Percentiles rank a stretch among this genome's conserved stretches.
Evolutionary conservation across 2,888 invertebrate species (phyloP).

Genomic region (Neocrepidodera transversa): DNA sequence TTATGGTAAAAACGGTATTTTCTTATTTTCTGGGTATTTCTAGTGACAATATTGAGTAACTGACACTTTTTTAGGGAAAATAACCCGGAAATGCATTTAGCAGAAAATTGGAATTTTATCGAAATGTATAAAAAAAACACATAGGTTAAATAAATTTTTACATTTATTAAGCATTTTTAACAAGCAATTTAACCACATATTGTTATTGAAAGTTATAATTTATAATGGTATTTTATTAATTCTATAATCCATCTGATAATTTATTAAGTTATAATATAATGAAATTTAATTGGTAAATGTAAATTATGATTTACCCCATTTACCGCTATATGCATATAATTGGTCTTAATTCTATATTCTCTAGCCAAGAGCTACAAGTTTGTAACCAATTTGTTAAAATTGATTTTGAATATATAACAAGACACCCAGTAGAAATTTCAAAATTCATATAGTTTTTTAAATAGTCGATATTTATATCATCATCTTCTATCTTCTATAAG

Average conservation of each 20-base stretch:
- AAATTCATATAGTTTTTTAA: no score
- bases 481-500: constrained; percentile 19
- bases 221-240: constrained; percentile 39
- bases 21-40: no score
- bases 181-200: constrained; percentile 53
- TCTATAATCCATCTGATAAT: constrained; percentile 38
- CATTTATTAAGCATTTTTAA: constrained; percentile 57
- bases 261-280: constrained; percentile 30
- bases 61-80: no score
- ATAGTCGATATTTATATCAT: no score
- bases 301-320: constrained; percentile 24
- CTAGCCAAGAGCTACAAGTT: constrained; percentile 19
- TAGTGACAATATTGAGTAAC: no score
- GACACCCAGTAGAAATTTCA: constrained; percentile 27
- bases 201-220: constrained; percentile 50
- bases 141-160: constrained; percentile 50
- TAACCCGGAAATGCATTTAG: no score
- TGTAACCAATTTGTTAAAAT: constrained; percentile 8
- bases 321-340: constrained; percentile 14
- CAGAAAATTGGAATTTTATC: no score
- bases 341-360: constrained; percentile 17
- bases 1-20: no score
- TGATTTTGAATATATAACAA: constrained; percentile 14
- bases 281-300: constrained; percentile 32
- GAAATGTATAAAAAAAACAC: no score